Conservation (phyloP, 2,888 invertebrate species). For the Tachina fera region DNA sequence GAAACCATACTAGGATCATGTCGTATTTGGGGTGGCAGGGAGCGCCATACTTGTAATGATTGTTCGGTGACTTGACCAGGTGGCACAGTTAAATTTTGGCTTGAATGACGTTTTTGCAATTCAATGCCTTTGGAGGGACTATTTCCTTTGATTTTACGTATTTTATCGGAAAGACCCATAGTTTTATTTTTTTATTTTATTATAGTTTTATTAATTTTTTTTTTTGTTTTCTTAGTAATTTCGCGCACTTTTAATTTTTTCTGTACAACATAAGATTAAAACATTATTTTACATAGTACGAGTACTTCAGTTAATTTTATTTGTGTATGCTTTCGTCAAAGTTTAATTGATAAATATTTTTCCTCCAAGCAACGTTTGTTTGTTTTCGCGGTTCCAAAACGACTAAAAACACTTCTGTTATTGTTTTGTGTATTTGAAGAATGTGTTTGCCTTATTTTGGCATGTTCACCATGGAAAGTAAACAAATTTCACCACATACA, state of each 20-base stretch:
- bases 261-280: conserved; percentile 15
- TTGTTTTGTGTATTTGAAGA: conserved; percentile 35
- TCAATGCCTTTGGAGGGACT: conserved; percentile 76
- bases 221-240: background rate
- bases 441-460: conserved; percentile 35
- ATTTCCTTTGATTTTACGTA: conserved; percentile 74
- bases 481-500: conserved; percentile 63
- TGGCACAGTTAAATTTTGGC: conserved; percentile 74
- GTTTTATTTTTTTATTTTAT: background rate
- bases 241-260: conserved; percentile 24
- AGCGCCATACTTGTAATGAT: conserved; percentile 86
- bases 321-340: conserved; percentile 10
- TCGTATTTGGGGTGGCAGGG: conserved; percentile 87
- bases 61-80: conserved; percentile 86
- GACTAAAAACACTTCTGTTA: conserved; percentile 56
- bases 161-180: conserved; percentile 77
- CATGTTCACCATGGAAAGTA: conserved; percentile 61
- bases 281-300: conserved; percentile 2
- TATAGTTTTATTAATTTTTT: background rate
- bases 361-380: conserved; percentile 51
- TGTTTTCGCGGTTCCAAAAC: conserved; percentile 58
- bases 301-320: conserved; percentile 21
- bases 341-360: background rate
- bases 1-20: conserved; percentile 87
- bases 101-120: conserved; percentile 75